phyloP scores from a whole-genome alignment of 2,797 vertebrate species.

The Taeniopygia guttata region DNA sequence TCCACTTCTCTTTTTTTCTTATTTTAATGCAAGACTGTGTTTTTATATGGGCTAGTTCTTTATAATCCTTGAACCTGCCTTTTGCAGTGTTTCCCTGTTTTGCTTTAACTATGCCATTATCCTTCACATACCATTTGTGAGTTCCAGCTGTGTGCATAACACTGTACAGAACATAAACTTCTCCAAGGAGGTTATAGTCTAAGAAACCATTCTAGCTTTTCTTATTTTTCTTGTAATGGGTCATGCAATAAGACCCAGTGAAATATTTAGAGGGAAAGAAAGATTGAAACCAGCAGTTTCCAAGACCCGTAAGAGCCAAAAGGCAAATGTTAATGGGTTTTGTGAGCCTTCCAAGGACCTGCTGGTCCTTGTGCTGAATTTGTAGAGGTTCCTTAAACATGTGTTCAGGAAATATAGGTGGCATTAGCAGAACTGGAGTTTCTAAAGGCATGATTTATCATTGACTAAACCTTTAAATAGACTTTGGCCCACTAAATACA shows the following conservation, averaged over 20 bases:
- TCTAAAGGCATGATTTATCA: slow-evolving; percentile 26
- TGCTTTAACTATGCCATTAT: slow-evolving; percentile 44
- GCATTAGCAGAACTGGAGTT: slow-evolving; percentile 2
- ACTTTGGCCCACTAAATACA: background rate
- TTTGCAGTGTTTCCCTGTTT: slow-evolving; percentile 1
- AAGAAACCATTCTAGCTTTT: slow-evolving; percentile 43
- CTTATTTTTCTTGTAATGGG: slow-evolving; percentile 60
- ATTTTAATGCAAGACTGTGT: background rate
- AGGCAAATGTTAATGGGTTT: slow-evolving; percentile 59
- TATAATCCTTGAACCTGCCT: slow-evolving; percentile 37
- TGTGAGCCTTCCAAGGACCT: slow-evolving; percentile 60
- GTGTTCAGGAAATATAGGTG: slow-evolving; percentile 46
- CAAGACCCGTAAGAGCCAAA: slow-evolving; percentile 25
- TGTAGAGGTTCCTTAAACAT: slow-evolving; percentile 45
- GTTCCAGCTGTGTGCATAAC: slow-evolving; percentile 53
- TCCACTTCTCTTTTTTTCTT: background rate
- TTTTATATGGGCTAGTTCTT: slow-evolving; percentile 18
- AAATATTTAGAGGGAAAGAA: slow-evolving; percentile 51
- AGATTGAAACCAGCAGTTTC: slow-evolving; percentile 36
- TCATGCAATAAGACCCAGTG: slow-evolving; percentile 32
- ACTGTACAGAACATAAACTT: slow-evolving; percentile 34
- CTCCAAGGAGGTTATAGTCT: background rate
- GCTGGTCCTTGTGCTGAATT: slow-evolving; percentile 48
- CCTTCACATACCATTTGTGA: slow-evolving; percentile 39
- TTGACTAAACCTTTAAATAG: background rate